Evolutionary conservation across 2,888 invertebrate species (phyloP).

Genomic region (Glyphotaelius pellucidus): DNA sequence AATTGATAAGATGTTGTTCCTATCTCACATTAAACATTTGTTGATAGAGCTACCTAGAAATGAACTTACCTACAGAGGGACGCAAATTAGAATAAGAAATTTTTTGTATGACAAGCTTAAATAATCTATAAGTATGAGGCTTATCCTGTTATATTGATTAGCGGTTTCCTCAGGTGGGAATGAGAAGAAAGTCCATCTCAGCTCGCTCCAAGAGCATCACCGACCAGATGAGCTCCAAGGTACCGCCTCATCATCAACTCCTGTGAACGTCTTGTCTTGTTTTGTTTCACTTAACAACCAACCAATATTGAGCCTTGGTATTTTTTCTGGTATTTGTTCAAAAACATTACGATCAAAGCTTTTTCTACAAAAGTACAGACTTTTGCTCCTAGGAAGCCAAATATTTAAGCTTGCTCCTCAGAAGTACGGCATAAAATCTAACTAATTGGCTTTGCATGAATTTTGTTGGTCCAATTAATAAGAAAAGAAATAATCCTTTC

Average conservation of each 20-base stretch:
- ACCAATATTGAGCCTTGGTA: neutral
- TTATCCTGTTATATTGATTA: conserved; percentile 5
- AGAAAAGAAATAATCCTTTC: no score
- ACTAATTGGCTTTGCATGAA: no score
- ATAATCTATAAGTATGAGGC: neutral
- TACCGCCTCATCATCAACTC: conserved; percentile 43
- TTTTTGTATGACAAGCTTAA: neutral
- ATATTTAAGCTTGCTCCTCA: no score
- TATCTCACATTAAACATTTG: neutral
- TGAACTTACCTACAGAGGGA: no score
- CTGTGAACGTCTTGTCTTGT: conserved; percentile 35
- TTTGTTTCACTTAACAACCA: conserved; percentile 8
- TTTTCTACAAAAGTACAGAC: no score
- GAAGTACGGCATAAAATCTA: no score
- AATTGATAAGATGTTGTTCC: neutral
- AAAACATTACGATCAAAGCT: neutral
- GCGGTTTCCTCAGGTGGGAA: conserved; percentile 63
- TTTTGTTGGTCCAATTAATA: no score
- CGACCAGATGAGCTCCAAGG: conserved; percentile 65
- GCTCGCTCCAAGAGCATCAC: conserved; percentile 60
- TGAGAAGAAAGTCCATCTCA: conserved; percentile 65
- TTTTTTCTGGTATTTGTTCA: neutral
- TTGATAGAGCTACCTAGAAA: neutral
- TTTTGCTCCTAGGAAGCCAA: no score
- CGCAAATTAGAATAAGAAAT: neutral